Percentiles rank a stretch among this genome's conserved stretches.
These are phyloP conservation scores for Tiliqua scincoides DNA, from an alignment of 2,113 vertebrate species.

Conservation along the genomic window DNA sequence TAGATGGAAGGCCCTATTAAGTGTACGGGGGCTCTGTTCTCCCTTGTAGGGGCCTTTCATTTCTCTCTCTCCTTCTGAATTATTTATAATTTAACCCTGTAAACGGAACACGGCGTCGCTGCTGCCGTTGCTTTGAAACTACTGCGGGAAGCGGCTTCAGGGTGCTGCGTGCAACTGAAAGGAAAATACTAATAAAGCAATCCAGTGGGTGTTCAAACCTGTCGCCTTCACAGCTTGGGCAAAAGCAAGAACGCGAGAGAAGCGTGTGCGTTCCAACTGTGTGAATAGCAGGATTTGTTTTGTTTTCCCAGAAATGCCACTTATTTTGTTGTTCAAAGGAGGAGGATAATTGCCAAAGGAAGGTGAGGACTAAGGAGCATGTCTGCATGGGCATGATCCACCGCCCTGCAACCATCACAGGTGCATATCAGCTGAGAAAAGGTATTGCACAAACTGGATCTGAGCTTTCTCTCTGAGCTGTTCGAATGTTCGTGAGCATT, in stretches of 20 bases:
- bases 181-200: slow-evolving; percentile 35
- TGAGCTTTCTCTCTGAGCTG: background rate
- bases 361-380: background rate
- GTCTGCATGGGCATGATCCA: background rate
- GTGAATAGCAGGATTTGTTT: background rate
- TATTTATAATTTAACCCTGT: slow-evolving; percentile 65
- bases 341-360: slow-evolving; percentile 4
- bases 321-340: slow-evolving; percentile 8
- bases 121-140: background rate
- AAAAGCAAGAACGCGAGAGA: slow-evolving; percentile 44
- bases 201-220: slow-evolving; percentile 37
- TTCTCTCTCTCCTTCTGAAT: slow-evolving; percentile 13
- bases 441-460: background rate
- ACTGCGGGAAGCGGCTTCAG: slow-evolving; percentile 26
- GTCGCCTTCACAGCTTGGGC: background rate
- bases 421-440: background rate
- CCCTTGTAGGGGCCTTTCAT: slow-evolving; percentile 19
- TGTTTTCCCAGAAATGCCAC: slow-evolving; percentile 26
- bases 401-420: background rate
- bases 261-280: slow-evolving; percentile 1
- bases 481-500: background rate
- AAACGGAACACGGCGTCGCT: background rate
- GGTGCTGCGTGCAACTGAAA: background rate
- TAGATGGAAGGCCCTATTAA: slow-evolving; percentile 52
- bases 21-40: slow-evolving; percentile 34